Base-by-base conservation (phyloP, 1,140 invertebrate species). In the Sogatella furcifera region DNA sequence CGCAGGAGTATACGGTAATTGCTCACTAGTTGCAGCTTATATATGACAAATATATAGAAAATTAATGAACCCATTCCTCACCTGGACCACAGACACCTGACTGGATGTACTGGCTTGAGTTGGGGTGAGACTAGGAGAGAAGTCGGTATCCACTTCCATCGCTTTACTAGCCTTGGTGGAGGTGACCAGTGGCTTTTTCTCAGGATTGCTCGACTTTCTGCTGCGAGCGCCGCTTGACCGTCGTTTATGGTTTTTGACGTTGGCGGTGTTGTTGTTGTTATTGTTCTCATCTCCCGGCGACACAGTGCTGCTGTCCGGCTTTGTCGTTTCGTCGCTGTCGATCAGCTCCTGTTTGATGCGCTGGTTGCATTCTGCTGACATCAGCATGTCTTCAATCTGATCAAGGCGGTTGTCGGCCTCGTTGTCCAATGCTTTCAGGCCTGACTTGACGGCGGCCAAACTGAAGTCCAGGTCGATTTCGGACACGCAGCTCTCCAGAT, bases 401-500 rank as follows among this genome's bases (percentile, higher is more conserved):
- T 60, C 59, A 0, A 60, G 52, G 13, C 59, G 14, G 13, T 55
- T 34, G 52, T 60, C 59, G 1, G 54, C 59, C n/a, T 49, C 21
- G 34, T 55, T 53, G 31, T 52, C 15, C 17, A 44, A 44, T 44
- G 43, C 17, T 9, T 44, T 49, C 46, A 49, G 15, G 21, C 46
- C 46, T 9, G 38, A 41, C 17, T 54, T 34, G 14, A 55, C 62
- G 24, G 49, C 56, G 41, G 41, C 55, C 71, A 31, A 73, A 72
- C 52, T 81, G 22, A 85, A 74, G 66, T 85, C 83, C 28, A 83
- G 70, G 67, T 86, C 84, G 17, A 88, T 77, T 67, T 87, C 85
- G 0, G 80, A 77, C 14, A 86, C 78, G 69, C 86, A 88, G 64
- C 80, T 81, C 66, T 87, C 83, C 62, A 89, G 69, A 67, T 89